These are phyloP conservation scores for Epinotia bilunana DNA, from an alignment of 2,888 invertebrate species.

Conservation along the genomic window DNA sequence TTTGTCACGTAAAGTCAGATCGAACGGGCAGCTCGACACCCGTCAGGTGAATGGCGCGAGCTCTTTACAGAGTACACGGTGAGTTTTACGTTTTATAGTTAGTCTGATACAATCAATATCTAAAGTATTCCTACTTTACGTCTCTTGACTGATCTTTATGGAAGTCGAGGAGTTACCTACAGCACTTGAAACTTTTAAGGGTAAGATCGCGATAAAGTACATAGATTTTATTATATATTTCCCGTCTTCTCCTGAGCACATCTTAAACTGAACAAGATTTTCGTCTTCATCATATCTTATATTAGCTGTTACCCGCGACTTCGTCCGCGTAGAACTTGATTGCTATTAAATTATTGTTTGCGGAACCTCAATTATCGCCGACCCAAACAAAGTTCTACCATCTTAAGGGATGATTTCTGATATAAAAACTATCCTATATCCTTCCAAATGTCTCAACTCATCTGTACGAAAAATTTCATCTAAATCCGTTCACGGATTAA, in stretches of 20 bases:
- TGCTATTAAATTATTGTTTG: no score
- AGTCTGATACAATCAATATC: neutral
- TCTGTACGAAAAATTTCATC: no score
- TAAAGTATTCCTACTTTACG: neutral
- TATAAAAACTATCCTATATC: no score
- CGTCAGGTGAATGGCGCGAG: constrained; percentile 73
- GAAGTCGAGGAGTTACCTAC: neutral
- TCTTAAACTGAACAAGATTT: neutral
- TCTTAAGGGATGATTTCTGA: no score
- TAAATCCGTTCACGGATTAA: no score
- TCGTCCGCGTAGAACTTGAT: no score
- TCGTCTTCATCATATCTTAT: no score
- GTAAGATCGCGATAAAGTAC: neutral
- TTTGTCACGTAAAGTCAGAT: constrained; percentile 70
- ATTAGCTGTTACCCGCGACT: no score
- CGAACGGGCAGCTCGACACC: constrained; percentile 66
- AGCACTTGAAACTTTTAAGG: neutral
- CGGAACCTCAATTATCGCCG: no score
- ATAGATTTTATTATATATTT: no score
- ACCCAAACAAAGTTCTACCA: no score
- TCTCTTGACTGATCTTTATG: constrained; percentile 1
- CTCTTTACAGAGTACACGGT: constrained; percentile 63
- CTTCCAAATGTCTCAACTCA: no score
- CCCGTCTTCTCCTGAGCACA: neutral
- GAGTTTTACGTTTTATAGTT: constrained; percentile 53